Evolutionary conservation across 2,113 vertebrate genomes (phyloP).

Genomic region (Cyanoliseus patagonus): DNA sequence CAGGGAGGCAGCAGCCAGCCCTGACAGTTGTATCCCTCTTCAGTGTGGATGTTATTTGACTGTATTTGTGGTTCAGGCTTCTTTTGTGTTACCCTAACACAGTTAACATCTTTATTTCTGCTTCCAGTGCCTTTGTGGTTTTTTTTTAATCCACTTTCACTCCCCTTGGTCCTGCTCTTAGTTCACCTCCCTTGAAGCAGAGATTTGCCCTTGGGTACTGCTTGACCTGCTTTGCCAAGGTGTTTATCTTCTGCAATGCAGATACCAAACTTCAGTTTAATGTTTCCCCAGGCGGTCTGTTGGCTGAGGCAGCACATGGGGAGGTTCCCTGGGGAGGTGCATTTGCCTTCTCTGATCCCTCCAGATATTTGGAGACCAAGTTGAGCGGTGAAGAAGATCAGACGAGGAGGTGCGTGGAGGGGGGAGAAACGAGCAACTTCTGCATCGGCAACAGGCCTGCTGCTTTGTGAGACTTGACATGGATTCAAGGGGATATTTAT

Average conservation of each 20-base stretch:
- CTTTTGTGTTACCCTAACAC: background rate
- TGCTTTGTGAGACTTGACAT: rapidly evolving
- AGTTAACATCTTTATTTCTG: background rate
- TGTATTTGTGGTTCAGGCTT: background rate
- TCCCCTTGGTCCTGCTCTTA: background rate
- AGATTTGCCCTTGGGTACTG: slow-evolving; percentile 27
- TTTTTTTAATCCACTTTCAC: background rate
- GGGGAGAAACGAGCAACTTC: background rate
- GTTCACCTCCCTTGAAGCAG: background rate
- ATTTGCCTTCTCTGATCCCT: background rate
- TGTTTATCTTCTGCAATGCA: slow-evolving; percentile 46
- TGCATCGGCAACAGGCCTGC: background rate
- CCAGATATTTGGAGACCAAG: background rate
- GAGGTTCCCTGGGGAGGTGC: background rate
- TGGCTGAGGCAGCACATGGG: rapidly evolving
- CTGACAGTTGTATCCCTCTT: rapidly evolving
- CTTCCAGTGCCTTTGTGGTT: background rate
- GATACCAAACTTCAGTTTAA: background rate
- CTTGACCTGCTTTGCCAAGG: slow-evolving; percentile 28
- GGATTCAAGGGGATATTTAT: background rate
- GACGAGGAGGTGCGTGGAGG: background rate
- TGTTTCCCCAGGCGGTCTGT: background rate
- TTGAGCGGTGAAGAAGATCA: rapidly evolving
- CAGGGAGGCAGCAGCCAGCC: background rate
- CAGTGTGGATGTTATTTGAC: background rate